phyloP scores from a whole-genome alignment of 2,797 vertebrate genomes.

The Enteromius radiatus region DNA sequence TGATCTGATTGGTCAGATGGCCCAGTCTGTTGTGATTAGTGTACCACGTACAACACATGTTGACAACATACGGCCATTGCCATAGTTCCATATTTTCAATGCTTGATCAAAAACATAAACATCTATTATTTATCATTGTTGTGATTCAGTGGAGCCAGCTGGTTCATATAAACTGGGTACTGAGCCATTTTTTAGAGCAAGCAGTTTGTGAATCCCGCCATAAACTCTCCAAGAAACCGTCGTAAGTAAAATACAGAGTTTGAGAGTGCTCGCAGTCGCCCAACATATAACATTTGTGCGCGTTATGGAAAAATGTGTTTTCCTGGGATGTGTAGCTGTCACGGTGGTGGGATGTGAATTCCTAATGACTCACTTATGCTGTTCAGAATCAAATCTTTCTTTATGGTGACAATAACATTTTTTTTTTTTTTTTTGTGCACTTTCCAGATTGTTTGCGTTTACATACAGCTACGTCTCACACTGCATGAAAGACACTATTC shows the following conservation, averaged over 20 bases:
- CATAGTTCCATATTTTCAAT: not conserved
- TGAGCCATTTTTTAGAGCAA: not conserved
- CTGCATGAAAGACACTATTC: not conserved
- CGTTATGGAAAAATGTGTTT: not conserved
- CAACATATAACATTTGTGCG: not conserved
- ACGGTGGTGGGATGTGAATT: not conserved
- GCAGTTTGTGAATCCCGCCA: not conserved
- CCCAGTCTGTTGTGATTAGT: not conserved
- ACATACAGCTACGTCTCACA: not conserved
- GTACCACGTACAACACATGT: not conserved
- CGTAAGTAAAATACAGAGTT: not conserved
- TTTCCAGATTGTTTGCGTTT: not conserved
- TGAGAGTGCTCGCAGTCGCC: not conserved
- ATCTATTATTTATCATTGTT: not conserved
- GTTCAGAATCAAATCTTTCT: not conserved
- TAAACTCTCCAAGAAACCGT: not conserved
- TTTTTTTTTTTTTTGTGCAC: not conserved
- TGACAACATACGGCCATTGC: not conserved
- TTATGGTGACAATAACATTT: not conserved
- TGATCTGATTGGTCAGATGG: not conserved
- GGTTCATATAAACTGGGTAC: not conserved
- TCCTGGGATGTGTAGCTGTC: not conserved
- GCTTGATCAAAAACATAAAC: not conserved
- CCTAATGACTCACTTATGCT: not conserved
- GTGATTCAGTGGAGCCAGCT: not conserved